Evolutionary conservation across 1,140 invertebrate species (phyloP).

Genomic region (Notospermus geniculatus): DNA sequence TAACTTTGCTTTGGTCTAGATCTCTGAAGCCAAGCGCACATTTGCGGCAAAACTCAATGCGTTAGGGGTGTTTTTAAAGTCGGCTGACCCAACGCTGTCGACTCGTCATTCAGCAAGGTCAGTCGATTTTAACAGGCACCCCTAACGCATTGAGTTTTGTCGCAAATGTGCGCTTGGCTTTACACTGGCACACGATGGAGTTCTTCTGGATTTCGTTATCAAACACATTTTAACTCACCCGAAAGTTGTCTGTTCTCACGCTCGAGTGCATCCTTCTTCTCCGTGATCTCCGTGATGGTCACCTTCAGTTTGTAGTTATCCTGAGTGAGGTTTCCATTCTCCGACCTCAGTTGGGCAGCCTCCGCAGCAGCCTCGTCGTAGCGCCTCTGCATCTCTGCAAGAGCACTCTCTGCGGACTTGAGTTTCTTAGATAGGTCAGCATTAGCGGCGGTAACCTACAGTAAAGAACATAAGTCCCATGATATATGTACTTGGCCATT

Average conservation of each 20-base stretch:
- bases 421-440: constrained; percentile 50
- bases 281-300: constrained; percentile 46
- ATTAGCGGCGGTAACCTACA: constrained; percentile 4
- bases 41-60: too few species aligned
- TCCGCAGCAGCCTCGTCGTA: constrained; percentile 47
- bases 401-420: constrained; percentile 51
- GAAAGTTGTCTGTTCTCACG: constrained; percentile 54
- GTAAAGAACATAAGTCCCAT: too few species aligned
- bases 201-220: not conserved
- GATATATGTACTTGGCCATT: too few species aligned
- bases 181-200: too few species aligned
- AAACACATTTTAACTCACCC: constrained; percentile 29
- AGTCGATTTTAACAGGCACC: too few species aligned
- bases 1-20: not conserved
- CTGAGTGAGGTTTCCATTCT: constrained; percentile 47
- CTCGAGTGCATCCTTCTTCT: constrained; percentile 49
- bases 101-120: too few species aligned
- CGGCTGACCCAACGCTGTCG: too few species aligned
- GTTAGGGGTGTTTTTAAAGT: too few species aligned
- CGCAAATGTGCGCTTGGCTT: too few species aligned
- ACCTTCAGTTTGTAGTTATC: constrained; percentile 47
- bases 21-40: too few species aligned
- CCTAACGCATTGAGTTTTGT: too few species aligned
- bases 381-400: constrained; percentile 42
- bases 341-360: constrained; percentile 37